Conservation (phyloP, 2,888 invertebrate genomes). For the Heliconius ismenius region DNA sequence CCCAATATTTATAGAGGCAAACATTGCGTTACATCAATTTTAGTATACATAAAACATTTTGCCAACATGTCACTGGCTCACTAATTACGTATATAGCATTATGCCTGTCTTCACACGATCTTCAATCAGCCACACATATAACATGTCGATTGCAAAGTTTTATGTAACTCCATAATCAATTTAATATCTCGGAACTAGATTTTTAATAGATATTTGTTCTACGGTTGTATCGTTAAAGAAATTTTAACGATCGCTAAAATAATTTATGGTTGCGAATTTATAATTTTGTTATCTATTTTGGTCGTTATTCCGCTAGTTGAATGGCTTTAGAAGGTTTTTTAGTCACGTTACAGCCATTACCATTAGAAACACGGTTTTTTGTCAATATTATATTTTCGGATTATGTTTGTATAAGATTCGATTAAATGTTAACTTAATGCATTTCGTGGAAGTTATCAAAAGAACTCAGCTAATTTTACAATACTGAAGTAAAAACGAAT, state of each 20-base stretch:
- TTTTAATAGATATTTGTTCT: conserved; percentile 31
- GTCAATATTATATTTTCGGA: neutral
- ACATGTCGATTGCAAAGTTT: conserved; percentile 36
- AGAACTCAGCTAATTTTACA: neutral
- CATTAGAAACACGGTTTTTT: neutral
- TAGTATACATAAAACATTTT: conserved; percentile 20
- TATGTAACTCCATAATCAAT: conserved; percentile 39
- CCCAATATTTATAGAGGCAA: neutral
- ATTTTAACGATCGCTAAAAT: conserved; percentile 7
- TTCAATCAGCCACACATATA: conserved; percentile 19
- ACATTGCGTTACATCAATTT: conserved; percentile 4
- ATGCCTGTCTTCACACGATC: conserved; percentile 36
- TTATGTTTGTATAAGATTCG: neutral
- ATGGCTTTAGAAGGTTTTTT: conserved; percentile 9
- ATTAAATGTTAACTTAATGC: neutral
- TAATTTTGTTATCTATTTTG: conserved; percentile 14
- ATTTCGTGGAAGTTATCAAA: neutral
- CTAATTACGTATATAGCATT: conserved; percentile 33
- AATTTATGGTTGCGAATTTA: neutral
- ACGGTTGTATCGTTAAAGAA: neutral
- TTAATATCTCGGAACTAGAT: conserved; percentile 40
- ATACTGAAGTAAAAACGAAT: neutral
- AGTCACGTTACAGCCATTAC: neutral
- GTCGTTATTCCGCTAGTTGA: neutral
- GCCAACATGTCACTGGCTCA: conserved; percentile 28